Evolutionary conservation across 2,113 vertebrate genomes (phyloP).

Genomic region (Manacus vitellinus): DNA sequence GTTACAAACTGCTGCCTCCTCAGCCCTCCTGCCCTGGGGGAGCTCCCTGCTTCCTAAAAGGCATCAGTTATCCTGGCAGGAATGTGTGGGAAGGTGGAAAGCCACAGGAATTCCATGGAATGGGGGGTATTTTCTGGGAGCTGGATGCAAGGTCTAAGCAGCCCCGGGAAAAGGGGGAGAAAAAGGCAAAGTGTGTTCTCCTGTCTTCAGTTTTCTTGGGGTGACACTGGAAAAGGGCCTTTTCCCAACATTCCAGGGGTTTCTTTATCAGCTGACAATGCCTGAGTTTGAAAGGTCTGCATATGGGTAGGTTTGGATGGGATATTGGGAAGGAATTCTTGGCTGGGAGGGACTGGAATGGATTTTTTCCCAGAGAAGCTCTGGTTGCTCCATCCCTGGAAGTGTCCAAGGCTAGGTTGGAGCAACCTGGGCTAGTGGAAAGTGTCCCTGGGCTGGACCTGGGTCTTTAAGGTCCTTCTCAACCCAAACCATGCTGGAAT

Average conservation of each 20-base stretch:
- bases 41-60: not conserved
- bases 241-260: not conserved
- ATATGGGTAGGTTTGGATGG: not conserved
- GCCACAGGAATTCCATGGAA: not conserved
- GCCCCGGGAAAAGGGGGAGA: not conserved
- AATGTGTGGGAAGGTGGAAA: not conserved
- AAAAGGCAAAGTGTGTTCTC: not conserved
- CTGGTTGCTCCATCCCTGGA: not conserved
- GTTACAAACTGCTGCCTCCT: accelerated
- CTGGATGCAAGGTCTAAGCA: not conserved
- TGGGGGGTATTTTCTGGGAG: not conserved
- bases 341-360: not conserved
- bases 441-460: not conserved
- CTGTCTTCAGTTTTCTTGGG: not conserved
- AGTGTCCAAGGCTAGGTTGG: not conserved
- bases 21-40: not conserved
- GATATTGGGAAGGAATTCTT: not conserved
- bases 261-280: not conserved
- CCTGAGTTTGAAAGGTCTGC: not conserved
- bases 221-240: not conserved
- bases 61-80: not conserved
- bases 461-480: not conserved
- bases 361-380: not conserved
- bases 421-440: not conserved
- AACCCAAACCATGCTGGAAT: not conserved